Base-by-base conservation (phyloP, 2,113 vertebrate genomes). In the Etia nguti region DNA sequence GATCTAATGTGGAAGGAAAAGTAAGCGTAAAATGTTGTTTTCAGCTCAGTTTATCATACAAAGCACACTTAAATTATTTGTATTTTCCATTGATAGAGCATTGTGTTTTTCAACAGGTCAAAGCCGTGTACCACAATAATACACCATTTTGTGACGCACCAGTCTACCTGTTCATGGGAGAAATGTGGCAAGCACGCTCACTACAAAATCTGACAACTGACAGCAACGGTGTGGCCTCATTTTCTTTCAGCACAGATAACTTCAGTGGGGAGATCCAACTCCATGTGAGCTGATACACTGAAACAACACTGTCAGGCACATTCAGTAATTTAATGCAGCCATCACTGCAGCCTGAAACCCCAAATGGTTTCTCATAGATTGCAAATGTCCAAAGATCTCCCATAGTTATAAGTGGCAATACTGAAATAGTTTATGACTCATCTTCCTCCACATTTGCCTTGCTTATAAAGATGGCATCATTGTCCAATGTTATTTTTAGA, bases 161-260 rank as follows among this genome's bases (percentile, higher is more conserved):
- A n/a, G n/a, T n/a, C n/a, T n/a, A n/a, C n/a, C n/a, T n/a, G n/a
- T n/a, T n/a, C n/a, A n/a, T n/a, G n/a, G n/a, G n/a, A n/a, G n/a
- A n/a, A n/a, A n/a, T n/a, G n/a, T n/a, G n/a, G n/a, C n/a, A n/a
- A n/a, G n/a, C n/a, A n/a, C n/a, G n/a, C n/a, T n/a, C n/a, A n/a
- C n/a, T n/a, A n/a, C n/a, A n/a, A n/a, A 31, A 2, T 54, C 90
- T 96, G 10, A 97, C 95, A 10, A 95, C 96, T 3, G 70, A 96
- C 83, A 52, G 8, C 4, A 22, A 92, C 1, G 96, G 96, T 9
- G 4, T 94, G 0, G 95, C 94, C 8, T 2, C 31, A 4, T 96
- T 97, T 88, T 90, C 94, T 15, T 0, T 96, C 0, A 82, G 84
- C 85, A 92, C 94, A 1, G 18, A 81, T 5, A 1, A 6, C 5